A percentile compares a stretch with the other conserved stretches of the same genome.
These are phyloP conservation scores for Alentia gelatinosa DNA, from an alignment of 2,888 invertebrate genomes.

Conservation along the genomic window DNA sequence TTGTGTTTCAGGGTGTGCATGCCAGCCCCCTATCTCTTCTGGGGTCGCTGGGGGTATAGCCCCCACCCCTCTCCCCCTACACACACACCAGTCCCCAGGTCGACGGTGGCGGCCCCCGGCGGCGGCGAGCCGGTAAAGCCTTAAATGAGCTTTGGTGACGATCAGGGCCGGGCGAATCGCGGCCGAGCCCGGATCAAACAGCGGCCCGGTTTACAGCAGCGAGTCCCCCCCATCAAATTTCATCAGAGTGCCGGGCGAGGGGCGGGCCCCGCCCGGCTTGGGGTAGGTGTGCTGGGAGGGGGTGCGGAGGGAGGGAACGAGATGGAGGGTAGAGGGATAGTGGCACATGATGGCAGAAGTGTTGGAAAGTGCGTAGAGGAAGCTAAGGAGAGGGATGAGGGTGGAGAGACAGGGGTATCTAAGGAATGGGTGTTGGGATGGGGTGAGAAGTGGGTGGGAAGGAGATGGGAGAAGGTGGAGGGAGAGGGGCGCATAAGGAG, in stretches of 20 bases:
- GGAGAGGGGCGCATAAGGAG: too few relatives aligned
- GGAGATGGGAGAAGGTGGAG: too few relatives aligned
- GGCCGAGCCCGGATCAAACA: slow-evolving; percentile 34
- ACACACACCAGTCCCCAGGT: too few relatives aligned
- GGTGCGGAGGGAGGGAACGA: background rate
- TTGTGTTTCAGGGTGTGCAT: background rate
- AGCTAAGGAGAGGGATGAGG: background rate
- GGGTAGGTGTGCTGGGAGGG: background rate
- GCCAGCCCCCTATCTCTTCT: background rate
- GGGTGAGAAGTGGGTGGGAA: too few relatives aligned
- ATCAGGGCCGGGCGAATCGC: slow-evolving; percentile 25
- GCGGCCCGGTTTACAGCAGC: background rate
- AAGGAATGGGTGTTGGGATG: background rate
- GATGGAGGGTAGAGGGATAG: background rate
- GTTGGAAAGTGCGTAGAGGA: background rate
- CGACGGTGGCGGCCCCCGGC: background rate
- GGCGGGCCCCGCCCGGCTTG: background rate
- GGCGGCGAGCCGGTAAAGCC: slow-evolving; percentile 14
- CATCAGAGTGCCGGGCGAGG: background rate
- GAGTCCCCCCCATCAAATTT: background rate
- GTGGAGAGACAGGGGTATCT: background rate
- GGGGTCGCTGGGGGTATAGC: background rate
- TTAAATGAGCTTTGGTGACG: slow-evolving; percentile 32
- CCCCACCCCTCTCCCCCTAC: background rate
- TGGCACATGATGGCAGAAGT: background rate